A percentile compares a stretch with the other conserved stretches of the same genome.
These are phyloP conservation scores for Pluvianellus socialis DNA, from an alignment of 2,113 vertebrate species.

Conservation along the genomic window DNA sequence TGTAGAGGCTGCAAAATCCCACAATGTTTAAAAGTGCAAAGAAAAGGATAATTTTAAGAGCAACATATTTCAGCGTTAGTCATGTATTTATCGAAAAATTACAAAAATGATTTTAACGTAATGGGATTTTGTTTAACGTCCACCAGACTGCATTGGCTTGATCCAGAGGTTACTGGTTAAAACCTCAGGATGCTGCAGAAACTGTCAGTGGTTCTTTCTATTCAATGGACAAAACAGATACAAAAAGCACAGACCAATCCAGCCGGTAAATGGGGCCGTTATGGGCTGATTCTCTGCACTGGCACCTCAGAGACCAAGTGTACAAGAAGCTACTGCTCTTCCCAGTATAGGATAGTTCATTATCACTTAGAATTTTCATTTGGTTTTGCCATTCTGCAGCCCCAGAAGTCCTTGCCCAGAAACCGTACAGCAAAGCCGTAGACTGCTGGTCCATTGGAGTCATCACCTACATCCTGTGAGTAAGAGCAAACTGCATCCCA, in stretches of 20 bases:
- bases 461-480: constrained; percentile 96
- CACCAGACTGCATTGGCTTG: not conserved
- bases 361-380: not conserved
- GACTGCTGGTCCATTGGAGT: constrained; percentile 98
- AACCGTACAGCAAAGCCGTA: constrained; percentile 93
- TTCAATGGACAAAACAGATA: not conserved
- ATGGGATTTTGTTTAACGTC: not conserved
- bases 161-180: not conserved
- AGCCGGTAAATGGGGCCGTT: not conserved
- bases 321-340: not conserved
- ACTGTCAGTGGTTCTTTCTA: not conserved
- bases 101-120: not conserved
- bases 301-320: not conserved
- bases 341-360: accelerated
- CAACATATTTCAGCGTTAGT: not conserved
- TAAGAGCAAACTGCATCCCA: not conserved
- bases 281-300: not conserved
- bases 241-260: not conserved
- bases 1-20: not conserved
- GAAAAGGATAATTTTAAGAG: not conserved
- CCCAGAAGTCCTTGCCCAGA: constrained; percentile 91
- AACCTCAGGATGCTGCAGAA: not conserved
- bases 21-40: not conserved
- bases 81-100: not conserved
- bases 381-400: constrained; percentile 72